Conservation (phyloP, 1,140 invertebrate genomes). For the Polyergus mexicanus region DNA sequence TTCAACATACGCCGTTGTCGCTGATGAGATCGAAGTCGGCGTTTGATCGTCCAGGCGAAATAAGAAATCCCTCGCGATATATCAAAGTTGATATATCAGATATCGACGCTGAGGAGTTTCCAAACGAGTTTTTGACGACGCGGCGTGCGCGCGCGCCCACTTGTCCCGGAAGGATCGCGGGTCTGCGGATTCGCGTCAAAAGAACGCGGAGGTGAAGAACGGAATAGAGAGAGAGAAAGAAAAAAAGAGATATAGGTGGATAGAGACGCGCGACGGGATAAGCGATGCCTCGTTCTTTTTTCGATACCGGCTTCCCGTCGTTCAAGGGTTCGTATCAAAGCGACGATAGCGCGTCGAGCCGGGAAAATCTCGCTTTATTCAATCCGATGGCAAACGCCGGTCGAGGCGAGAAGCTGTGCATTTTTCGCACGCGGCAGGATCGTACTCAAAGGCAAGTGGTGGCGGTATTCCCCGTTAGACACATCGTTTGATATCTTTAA, state of each 20-base stretch:
- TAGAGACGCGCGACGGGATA: constrained; percentile 20
- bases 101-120: constrained; percentile 35
- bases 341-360: constrained; percentile 38
- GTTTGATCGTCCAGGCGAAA: constrained; percentile 43
- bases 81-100: constrained; percentile 30
- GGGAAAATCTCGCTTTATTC: constrained; percentile 53
- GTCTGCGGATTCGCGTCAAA: constrained; percentile 6
- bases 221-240: neutral
- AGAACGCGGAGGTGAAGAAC: constrained; percentile 20
- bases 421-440: constrained; percentile 35
- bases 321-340: constrained; percentile 52
- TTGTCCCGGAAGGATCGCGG: neutral
- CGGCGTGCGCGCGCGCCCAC: neutral
- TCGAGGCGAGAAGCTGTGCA: constrained; percentile 30
- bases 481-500: constrained; percentile 12
- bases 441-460: neutral
- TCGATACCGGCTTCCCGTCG: constrained; percentile 39
- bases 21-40: constrained; percentile 8
- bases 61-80: constrained; percentile 44
- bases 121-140: constrained; percentile 73
- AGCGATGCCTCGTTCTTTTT: constrained; percentile 43
- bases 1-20: neutral
- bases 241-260: neutral
- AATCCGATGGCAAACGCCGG: constrained; percentile 38
- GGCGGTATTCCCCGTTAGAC: constrained; percentile 4